Base-by-base conservation (phyloP, 2,797 vertebrate species). In the Rhyacichthys aspro region DNA sequence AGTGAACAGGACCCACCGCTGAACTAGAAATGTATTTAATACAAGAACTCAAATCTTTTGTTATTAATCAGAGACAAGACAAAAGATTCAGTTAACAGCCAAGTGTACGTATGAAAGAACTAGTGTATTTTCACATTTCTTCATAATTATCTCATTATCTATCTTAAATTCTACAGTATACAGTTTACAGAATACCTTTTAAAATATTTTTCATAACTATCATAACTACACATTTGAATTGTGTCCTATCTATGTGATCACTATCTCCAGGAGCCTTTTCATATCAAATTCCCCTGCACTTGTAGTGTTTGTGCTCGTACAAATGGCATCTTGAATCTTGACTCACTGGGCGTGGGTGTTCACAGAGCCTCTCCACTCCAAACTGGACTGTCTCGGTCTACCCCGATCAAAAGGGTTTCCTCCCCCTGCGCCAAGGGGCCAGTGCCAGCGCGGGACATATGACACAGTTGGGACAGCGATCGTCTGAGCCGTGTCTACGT, bases 401-500 rank as follows among this genome's bases (percentile, higher is more conserved):
- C 61, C 3, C 23, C 66, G 81, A 85, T 81, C 71, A 83, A 88
- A 88, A 83, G 74, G 70, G 63, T 58, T 76, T 63, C 61, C 78
- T 76, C 74, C 75, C 70, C 49, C 44, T 16, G 53, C 44, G 69
- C 78, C 73, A 70, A 62, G 50, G 70, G 84, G 74, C 72, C 81
- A 36, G 79, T 74, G 72, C 81, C 87, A 85, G 79, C 57, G 70
- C 23, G 58, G 83, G 86, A 87, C 84, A 80, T 80, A 79, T 18
- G 78, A 88, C 83, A 80, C 88, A 84, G 75, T 23, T 66, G 86
- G 83, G 86, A 87, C 85, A 65, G 74, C 43, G 71, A 74, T 80
- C 78, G 65, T 84, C 86, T 82, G 78, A 86, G 80, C 45, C 72
- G 64, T 66, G 86, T 87, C 84, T 86, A 82, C 86, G 78, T 82